Evolutionary conservation across 2,888 invertebrate genomes (phyloP), one percentile per base, ranked within the genome.

Genomic region (Cosmia trapezina): DNA sequence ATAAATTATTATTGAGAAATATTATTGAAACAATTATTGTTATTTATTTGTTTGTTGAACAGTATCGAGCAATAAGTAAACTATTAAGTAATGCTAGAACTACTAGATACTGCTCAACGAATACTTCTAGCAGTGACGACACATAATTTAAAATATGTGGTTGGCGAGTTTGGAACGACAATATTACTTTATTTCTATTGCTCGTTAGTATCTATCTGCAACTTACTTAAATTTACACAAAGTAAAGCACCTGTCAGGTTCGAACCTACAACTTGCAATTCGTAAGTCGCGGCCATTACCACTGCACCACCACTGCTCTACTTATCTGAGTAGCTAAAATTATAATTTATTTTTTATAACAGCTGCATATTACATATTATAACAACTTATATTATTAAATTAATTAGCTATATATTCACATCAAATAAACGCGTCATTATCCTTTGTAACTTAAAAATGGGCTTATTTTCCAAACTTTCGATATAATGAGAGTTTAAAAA

Each of bases 401-500:
- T 70, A 80, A 80, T 76, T 65, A 51, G 45, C 76, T 78, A 84
- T n/a, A n/a, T n/a, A n/a, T 87, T 83, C 75, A 83, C 71, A 82
- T 76, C 71, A 83, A 81, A 78, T 69, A 78, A 86, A 72, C 37
- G 74, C 68, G 41, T 53, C 57, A 75, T 78, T 74, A 73, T 76
- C 64, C 66, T 83, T 77, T 73, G 78, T 77, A 62, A 65, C 70
- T 61, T 80, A 74, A 83, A 83, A 83, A 77, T 22, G 67, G 70
- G 61, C n/a, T 70, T 68, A 69, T 78, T 83, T 67, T 54, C 28
- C 28, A 67, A 86, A 87, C 85, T 86, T 88, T 87, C 82, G 28
- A 77, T 53, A 80, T 85, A 86, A 83, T 83, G 61, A 49, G 71
- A 78, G 81, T 84, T 82, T 63, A 69, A 61, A 73, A 88, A 89